phyloP scores from a whole-genome alignment of 2,113 vertebrate species.

The Rhabdornis inornatus region DNA sequence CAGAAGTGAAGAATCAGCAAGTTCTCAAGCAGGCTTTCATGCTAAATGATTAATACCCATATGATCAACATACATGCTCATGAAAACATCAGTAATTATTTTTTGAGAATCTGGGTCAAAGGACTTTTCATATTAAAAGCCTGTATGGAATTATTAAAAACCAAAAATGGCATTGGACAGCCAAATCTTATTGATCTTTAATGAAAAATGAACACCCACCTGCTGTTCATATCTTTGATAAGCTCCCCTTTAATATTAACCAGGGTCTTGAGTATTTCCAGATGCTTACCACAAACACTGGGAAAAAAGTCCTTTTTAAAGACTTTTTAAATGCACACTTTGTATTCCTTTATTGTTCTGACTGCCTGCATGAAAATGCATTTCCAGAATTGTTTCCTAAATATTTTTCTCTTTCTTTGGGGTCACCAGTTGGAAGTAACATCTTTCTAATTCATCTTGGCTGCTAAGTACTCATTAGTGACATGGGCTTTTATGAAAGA shows the following conservation, averaged over 20 bases:
- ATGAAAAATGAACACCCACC: background rate
- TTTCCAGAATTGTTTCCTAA: background rate
- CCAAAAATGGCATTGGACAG: background rate
- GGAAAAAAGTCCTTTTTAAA: background rate
- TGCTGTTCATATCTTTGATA: background rate
- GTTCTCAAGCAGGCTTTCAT: background rate
- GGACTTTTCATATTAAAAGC: background rate
- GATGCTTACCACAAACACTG: background rate
- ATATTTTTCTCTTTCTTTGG: background rate
- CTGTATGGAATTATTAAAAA: background rate
- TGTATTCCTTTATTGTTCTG: background rate
- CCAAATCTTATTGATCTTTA: background rate
- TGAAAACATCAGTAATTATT: background rate
- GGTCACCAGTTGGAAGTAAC: background rate
- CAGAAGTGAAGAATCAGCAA: background rate
- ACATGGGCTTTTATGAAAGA: background rate
- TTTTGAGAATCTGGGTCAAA: background rate
- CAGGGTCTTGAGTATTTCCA: background rate
- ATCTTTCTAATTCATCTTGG: background rate
- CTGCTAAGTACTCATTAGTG: background rate
- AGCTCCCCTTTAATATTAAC: background rate
- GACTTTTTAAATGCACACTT: background rate
- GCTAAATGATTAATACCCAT: slow-evolving; percentile 14
- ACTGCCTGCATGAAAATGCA: background rate
- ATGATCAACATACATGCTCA: background rate